Evolutionary conservation across 2,797 vertebrate species (phyloP).

Genomic region (Eulemur albifrons): DNA sequence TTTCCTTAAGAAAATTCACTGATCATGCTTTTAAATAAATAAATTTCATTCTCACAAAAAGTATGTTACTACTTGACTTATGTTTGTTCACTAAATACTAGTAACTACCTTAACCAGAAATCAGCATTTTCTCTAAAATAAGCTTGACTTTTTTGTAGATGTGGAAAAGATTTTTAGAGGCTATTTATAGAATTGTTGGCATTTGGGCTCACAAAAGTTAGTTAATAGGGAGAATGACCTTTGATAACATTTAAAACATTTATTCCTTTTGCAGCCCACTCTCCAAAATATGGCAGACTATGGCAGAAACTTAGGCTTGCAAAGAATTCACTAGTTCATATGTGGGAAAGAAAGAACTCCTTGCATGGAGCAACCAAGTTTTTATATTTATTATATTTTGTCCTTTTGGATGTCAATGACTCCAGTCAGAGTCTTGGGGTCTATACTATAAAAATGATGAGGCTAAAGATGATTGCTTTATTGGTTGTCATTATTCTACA

Average conservation of each 20-base stretch:
- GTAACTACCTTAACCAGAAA: background rate
- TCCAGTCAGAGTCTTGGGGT: background rate
- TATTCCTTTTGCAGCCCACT: background rate
- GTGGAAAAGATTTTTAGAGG: background rate
- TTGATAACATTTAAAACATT: conserved; percentile 1
- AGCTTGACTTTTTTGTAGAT: background rate
- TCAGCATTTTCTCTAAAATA: conserved; percentile 14
- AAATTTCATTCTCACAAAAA: background rate
- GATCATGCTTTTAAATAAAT: background rate
- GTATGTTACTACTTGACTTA: background rate
- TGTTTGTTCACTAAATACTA: background rate
- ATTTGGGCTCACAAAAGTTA: background rate
- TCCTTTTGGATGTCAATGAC: background rate
- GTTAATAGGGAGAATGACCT: conserved; percentile 7
- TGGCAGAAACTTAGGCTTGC: background rate
- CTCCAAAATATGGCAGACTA: background rate
- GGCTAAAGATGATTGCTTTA: background rate
- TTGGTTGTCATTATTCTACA: background rate
- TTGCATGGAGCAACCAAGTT: background rate
- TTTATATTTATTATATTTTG: background rate
- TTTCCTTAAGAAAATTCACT: background rate
- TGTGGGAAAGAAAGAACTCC: background rate
- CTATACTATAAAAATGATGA: background rate
- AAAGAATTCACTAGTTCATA: background rate
- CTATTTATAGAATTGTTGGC: background rate